Evolutionary conservation across 2,113 vertebrate genomes (phyloP).

Genomic region (Cnemophilus loriae): DNA sequence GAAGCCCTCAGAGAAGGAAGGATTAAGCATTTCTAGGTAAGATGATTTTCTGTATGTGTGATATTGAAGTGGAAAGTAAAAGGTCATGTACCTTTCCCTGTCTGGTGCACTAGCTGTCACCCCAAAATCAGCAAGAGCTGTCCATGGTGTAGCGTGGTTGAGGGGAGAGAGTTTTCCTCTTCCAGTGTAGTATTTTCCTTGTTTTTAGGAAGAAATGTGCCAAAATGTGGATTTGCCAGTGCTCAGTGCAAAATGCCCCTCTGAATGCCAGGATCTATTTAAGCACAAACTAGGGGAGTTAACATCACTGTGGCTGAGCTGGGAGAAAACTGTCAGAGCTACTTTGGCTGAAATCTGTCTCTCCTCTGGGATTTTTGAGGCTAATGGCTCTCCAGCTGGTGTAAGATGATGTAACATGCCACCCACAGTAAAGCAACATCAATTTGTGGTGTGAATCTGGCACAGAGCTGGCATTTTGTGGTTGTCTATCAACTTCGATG

Average conservation of each 20-base stretch:
- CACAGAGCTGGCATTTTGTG: neutral
- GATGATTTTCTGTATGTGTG: fast-evolving
- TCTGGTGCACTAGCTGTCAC: neutral
- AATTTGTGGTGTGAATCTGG: neutral
- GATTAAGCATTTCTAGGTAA: neutral
- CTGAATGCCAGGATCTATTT: neutral
- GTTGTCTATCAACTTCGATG: neutral
- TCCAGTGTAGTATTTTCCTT: neutral
- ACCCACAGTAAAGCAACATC: neutral
- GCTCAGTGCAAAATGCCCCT: neutral
- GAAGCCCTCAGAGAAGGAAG: neutral
- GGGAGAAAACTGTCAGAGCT: neutral
- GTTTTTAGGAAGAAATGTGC: neutral
- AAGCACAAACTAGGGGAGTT: neutral
- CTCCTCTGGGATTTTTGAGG: neutral
- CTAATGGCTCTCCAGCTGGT: neutral
- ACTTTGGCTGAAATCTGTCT: neutral
- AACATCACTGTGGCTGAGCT: neutral
- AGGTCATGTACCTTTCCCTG: neutral
- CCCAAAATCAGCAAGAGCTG: neutral
- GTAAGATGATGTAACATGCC: neutral
- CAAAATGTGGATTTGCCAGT: neutral
- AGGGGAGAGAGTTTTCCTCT: neutral
- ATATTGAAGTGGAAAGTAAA: neutral
- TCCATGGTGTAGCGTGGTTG: fast-evolving